Base-by-base conservation (phyloP, 2,113 vertebrate species). In the Gobius niger region DNA sequence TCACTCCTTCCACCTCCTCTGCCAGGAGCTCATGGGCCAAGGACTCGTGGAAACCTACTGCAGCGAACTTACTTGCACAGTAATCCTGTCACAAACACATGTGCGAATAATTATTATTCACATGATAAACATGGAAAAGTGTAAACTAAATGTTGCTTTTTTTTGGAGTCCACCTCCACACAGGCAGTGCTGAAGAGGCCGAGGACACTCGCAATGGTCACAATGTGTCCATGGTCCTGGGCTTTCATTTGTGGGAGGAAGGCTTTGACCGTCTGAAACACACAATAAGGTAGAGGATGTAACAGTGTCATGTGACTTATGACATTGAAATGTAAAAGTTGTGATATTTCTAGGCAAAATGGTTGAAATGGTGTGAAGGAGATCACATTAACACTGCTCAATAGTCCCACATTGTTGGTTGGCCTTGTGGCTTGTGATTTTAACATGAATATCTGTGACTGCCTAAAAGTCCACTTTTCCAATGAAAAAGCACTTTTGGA, bases 21-120 rank as follows among this genome's bases (percentile, higher is more conserved):
- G 88, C 84, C 66, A 85, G 80, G 76, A 92, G 79, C 70, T 92
- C 88, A 4, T 92, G 90, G 67, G 87, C 87, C 62, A 91, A 66
- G 49, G 91, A 90, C 79, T 93, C 90, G 0, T 91, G 90, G 70
- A 91, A 92, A 9, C 89, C 89, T 63, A 91, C 89, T 6, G 84
- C 88, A 7, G 90, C 89, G 77, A 91, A 93, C 51, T 89, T 91
- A 74, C 90, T 91, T 66, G 91, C 90, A 64, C 90, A 91, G 72
- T 92, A 92, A 73, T 86, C 89, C 91, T 93, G 73, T 63, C 72
- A 62, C 57, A 63, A 49, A 64, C 40, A 54, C 67, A 70, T 40
- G 34, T 62, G 13, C n/a, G 13, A 54, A 40, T 62, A 14, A n/a
- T 10, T 1, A 13, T 34, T 34, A 34, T 34, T 34, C 24, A 11